Base-by-base conservation (phyloP, 2,888 invertebrate genomes). In the Zeuzera pyrina region DNA sequence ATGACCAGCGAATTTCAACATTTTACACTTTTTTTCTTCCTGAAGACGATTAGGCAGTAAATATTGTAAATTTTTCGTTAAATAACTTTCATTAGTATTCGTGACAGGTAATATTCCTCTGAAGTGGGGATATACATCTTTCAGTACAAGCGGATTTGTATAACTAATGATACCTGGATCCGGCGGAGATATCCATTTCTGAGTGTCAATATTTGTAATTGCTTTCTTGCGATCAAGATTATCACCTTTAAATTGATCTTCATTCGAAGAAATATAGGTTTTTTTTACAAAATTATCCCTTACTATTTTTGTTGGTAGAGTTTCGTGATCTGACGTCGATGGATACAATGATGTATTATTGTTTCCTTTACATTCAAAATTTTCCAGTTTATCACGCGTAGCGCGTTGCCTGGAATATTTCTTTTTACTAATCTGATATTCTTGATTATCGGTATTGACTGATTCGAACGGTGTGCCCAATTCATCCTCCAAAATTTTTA, bases 401-500 rank as follows among this genome's bases (percentile, higher is more conserved):
- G 42, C 48, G 42, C 21, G 23, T 19, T 33, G 31, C 25, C 14
- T 33, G 21, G 13, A 31, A 12, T 15, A 14, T 15, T 28, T 36
- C n/a, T 31, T 23, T 16, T 40, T 26, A 15, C 36, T 34, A 24
- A 27, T 15, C 1, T 39, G 10, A n/a, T n/a, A n/a, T n/a, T n/a
- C n/a, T n/a, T n/a, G n/a, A n/a, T n/a, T n/a, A n/a, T n/a, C n/a
- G n/a, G n/a, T n/a, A n/a, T n/a, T n/a, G 12, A 48, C 38, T 3
- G 47, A 24, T 8, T 64, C 63, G 30, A 59, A 44, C 19, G 70
- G 54, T 14, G 57, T 48, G 22, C 55, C 64, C 29, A 83, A 45
- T 49, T 83, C 83, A 15, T 73, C 60, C 58, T 81, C 83, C 4
- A 81, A 57, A 24, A 70, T 69, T 57, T 71, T 70, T 11, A 81